A percentile compares a stretch with the other conserved stretches of the same genome.
Conservation (phyloP, 2,113 vertebrate species). For the Sebastes schlegelii region DNA sequence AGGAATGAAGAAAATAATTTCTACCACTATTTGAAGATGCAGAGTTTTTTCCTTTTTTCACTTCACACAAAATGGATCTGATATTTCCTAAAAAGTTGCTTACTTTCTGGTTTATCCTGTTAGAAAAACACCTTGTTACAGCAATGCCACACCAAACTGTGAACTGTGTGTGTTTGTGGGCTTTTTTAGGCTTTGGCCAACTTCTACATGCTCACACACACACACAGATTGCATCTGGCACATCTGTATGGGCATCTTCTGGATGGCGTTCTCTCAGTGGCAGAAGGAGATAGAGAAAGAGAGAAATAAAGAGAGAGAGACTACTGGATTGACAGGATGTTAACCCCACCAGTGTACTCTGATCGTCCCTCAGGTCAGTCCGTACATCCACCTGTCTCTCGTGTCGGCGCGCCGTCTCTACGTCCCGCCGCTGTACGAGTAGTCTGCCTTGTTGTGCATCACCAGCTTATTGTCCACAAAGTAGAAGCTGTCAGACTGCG, state of each 20-base stretch:
- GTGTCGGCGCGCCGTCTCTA: slow-evolving; percentile 66
- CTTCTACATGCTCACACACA: background rate
- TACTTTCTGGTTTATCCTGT: slow-evolving; percentile 58
- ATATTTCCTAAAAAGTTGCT: slow-evolving; percentile 29
- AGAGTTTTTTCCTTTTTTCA: slow-evolving; percentile 13
- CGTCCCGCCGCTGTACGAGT: slow-evolving; percentile 95
- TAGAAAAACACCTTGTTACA: slow-evolving; percentile 33
- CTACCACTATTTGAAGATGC: slow-evolving; percentile 25
- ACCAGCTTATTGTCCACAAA: slow-evolving; percentile 99
- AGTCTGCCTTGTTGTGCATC: slow-evolving; percentile 99
- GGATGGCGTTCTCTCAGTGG: slow-evolving; percentile 18
- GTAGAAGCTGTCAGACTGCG: slow-evolving; percentile 99
- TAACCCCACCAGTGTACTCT: slow-evolving; percentile 37
- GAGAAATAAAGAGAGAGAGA: slow-evolving; percentile 5
- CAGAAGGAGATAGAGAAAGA: slow-evolving; percentile 20
- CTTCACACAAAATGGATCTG: slow-evolving; percentile 20
- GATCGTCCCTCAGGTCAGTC: slow-evolving; percentile 50
- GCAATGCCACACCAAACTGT: background rate
- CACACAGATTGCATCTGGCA: slow-evolving; percentile 10
- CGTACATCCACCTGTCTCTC: slow-evolving; percentile 49
- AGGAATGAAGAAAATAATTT: slow-evolving; percentile 62
- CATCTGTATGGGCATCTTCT: slow-evolving; percentile 22
- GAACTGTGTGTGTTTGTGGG: slow-evolving; percentile 23
- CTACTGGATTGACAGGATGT: slow-evolving; percentile 38
- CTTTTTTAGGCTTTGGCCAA: background rate